Conservation (phyloP, 2,113 vertebrate species). For the Felis chaus region DNA sequence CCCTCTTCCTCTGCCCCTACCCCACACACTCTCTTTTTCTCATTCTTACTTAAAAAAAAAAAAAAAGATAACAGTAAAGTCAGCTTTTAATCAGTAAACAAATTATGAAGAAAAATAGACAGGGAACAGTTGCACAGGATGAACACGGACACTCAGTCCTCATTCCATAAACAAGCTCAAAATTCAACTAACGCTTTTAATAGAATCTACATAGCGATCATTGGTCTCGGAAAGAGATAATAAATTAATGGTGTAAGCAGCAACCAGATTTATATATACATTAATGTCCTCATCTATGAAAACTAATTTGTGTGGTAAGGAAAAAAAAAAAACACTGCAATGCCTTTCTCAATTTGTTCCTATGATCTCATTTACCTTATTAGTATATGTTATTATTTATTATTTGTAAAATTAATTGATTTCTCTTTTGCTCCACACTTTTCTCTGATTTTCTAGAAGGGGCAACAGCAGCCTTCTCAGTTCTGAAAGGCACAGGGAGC, state of each 20-base stretch:
- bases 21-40: too few species aligned
- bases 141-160: not conserved
- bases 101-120: not conserved
- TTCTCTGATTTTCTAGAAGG: not conserved
- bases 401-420: conserved; percentile 59
- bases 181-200: conserved; percentile 59
- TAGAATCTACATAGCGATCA: conserved; percentile 61
- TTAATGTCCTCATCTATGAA: conserved; percentile 67
- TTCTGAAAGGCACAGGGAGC: not conserved
- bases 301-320: conserved; percentile 13
- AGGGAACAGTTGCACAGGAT: not conserved
- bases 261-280: conserved; percentile 59
- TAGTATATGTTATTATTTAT: conserved; percentile 57
- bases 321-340: not conserved
- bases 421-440: conserved; percentile 13
- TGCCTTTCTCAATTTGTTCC: conserved; percentile 47
- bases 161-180: conserved; percentile 46
- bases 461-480: not conserved
- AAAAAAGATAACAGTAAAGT: not conserved
- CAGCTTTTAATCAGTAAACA: not conserved
- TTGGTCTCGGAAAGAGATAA: conserved; percentile 50
- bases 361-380: conserved; percentile 46
- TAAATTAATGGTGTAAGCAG: conserved; percentile 47
- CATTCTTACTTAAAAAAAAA: too few species aligned
- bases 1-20: too few species aligned